Evolutionary conservation across 1,140 invertebrate genomes (phyloP).

Genomic region (Portunus trituberculatus): DNA sequence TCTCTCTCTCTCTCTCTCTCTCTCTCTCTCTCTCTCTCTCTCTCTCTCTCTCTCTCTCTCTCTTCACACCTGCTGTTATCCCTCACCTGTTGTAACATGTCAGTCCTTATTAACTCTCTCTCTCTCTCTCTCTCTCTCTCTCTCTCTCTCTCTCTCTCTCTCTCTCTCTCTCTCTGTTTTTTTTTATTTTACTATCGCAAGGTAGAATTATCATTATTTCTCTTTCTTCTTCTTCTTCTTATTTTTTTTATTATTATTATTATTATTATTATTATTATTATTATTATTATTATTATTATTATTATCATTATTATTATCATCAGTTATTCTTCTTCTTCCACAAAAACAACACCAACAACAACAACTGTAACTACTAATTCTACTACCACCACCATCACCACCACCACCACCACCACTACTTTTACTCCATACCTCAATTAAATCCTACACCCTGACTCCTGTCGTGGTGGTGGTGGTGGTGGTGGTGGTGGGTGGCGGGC

Average conservation of each 20-base stretch:
- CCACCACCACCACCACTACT: background rate
- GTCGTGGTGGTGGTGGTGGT: no score
- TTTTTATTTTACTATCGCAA: no score
- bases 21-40: conserved; percentile 55
- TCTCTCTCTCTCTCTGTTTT: conserved; percentile 14
- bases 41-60: conserved; percentile 12
- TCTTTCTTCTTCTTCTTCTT: background rate
- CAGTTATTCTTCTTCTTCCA: background rate
- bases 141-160: conserved; percentile 55
- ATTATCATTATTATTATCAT: background rate
- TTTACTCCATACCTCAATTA: no score
- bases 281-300: background rate
- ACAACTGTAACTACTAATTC: background rate
- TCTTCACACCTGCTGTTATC: no score
- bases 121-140: conserved; percentile 55
- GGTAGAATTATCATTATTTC: background rate
- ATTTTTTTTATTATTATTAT: no score
- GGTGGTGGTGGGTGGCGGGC: no score
- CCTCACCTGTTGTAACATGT: no score
- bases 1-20: conserved; percentile 55
- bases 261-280: no score
- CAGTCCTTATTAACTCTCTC: background rate
- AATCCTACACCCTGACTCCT: no score
- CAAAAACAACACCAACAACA: background rate
- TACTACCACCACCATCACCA: background rate